Percentiles rank a stretch among this genome's conserved stretches.
Evolutionary conservation across 2,113 vertebrate genomes (phyloP).

Genomic region (Sphyrna mokarran): DNA sequence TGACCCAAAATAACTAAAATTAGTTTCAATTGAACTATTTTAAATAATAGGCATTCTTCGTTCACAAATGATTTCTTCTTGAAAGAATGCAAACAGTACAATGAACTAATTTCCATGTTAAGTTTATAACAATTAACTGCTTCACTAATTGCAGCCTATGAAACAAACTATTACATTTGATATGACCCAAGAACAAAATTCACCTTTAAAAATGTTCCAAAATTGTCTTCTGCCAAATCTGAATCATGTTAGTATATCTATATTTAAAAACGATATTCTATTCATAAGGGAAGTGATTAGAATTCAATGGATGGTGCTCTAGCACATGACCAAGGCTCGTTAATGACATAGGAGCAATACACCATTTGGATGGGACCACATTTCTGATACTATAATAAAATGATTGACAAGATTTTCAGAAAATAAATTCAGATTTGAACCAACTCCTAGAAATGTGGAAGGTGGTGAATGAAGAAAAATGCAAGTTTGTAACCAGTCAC

Average conservation of each 20-base stretch:
- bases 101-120: background rate
- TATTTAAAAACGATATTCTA: background rate
- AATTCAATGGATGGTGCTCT: background rate
- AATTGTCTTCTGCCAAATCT: background rate
- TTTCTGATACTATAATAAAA: background rate
- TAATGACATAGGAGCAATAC: background rate
- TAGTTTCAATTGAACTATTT: background rate
- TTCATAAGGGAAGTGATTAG: background rate
- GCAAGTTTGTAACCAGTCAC: background rate
- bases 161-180: background rate
- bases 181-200: background rate
- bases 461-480: background rate
- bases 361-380: background rate
- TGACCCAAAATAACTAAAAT: background rate
- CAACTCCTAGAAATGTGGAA: background rate
- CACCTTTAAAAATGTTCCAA: background rate
- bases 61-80: background rate
- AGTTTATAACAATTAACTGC: background rate
- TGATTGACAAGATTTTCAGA: background rate
- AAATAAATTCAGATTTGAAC: background rate
- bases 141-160: background rate
- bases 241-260: background rate
- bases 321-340: background rate
- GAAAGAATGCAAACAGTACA: background rate
- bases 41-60: background rate